phyloP scores from a whole-genome alignment of 2,113 vertebrate genomes.

The Camelus dromedarius region DNA sequence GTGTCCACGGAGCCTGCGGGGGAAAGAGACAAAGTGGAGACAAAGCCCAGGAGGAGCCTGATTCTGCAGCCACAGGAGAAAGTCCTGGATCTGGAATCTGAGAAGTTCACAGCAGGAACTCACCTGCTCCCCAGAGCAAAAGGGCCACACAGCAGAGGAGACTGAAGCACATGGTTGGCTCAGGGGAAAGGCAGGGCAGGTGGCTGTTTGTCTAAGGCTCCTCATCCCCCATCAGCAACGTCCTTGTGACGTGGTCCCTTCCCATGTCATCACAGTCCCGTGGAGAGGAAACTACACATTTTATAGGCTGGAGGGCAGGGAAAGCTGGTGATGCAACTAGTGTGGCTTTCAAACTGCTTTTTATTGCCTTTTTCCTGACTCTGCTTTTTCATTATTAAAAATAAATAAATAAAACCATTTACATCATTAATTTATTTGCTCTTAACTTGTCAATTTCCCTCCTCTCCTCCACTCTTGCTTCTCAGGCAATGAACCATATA shows the following conservation, averaged over 20 bases:
- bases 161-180: neutral
- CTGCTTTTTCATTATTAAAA: neutral
- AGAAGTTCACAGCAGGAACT: neutral
- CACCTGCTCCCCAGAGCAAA: constrained; percentile 45
- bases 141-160: neutral
- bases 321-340: neutral
- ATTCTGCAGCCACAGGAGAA: neutral
- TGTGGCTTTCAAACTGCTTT: neutral
- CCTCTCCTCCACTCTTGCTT: too few relatives aligned
- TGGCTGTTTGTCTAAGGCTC: neutral
- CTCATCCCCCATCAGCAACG: neutral
- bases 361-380: neutral
- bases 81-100: too few relatives aligned
- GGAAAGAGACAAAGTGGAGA: neutral
- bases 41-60: neutral
- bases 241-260: neutral
- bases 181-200: neutral
- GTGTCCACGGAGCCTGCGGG: neutral
- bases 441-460: too few relatives aligned
- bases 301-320: neutral
- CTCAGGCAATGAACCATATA: too few relatives aligned
- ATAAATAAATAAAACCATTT: too few relatives aligned
- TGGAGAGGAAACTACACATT: rapidly evolving
- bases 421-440: too few relatives aligned
- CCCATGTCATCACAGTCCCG: neutral